Evolutionary conservation across 1,140 invertebrate genomes (phyloP), one percentile per base, ranked within the genome.

Genomic region (Meloidogyne floridensis): DNA sequence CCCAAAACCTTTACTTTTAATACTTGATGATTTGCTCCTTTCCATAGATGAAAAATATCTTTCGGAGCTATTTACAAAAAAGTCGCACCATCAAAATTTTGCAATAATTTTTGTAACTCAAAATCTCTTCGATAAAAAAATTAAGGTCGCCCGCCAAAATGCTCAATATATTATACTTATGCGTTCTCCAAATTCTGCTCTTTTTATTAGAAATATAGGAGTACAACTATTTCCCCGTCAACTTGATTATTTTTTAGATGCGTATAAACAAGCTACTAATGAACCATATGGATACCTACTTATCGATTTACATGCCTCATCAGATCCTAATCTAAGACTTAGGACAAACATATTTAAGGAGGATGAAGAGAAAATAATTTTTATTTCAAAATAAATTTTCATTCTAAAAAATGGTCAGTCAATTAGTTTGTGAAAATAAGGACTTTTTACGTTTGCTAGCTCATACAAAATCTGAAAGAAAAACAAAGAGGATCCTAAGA

Each of bases 51-150:
- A 77, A 69, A 13, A 53, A 13, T 77, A 77, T 73, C 18, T 77
- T 2, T 32, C 15, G 32, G 69, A 53, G 15, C 8, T 77, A 5
- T 77, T 77, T 72, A 77, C 75, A 2, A 77, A 77, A 47, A 77
- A 77, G 8, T 77, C 75, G 1, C 75, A 77, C n/a, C 75, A 77
- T 75, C 75, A 77, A 72, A 77, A 77, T n/a, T 56, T 77, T 77
- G 75, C 51, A 13, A 72, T 77, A 15, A 47, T 77, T 18, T 77
- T 73, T 59, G 54, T 78, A 6, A 73, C 70, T 8, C 76, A 78
- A 75, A 73, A 78, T 53, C 42, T 78, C 3, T 77, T 77, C 7
- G 75, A 77, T 13, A 53, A 72, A 77, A 77, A 69, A 3, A 59
- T 77, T 6, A 76, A 76, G 10, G 76, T 77, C 5, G 76, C 76